These are phyloP conservation scores for Drosophila yakuba DNA, from an alignment of 1,140 invertebrate species.

Conservation along the genomic window DNA sequence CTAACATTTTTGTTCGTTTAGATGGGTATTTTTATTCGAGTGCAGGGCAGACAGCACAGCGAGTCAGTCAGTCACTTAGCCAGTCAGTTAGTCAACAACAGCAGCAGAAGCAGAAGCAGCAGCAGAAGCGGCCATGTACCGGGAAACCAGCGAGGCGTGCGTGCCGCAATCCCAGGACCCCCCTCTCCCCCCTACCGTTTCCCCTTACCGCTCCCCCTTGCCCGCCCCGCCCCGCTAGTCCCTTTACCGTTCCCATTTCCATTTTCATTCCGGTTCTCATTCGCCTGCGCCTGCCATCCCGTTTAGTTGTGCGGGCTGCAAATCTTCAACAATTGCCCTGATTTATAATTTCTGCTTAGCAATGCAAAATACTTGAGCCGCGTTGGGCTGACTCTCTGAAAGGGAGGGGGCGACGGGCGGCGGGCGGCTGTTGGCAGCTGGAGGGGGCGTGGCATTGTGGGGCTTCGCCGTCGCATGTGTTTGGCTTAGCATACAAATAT, in stretches of 20 bases:
- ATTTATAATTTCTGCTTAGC: constrained; percentile 83
- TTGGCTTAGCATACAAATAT: constrained; percentile 83
- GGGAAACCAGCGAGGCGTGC: constrained; percentile 57
- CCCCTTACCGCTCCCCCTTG: not conserved
- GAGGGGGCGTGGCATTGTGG: constrained; percentile 55
- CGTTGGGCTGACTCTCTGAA: constrained; percentile 40
- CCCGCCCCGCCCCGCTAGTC: not conserved
- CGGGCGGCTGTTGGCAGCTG: constrained; percentile 2
- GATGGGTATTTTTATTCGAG: not conserved
- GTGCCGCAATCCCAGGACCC: constrained; percentile 40
- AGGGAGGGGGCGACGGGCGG: constrained; percentile 3
- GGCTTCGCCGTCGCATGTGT: constrained; percentile 74
- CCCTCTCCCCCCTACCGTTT: not conserved
- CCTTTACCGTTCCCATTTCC: constrained; percentile 16
- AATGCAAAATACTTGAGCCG: constrained; percentile 83
- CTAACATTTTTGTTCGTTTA: not conserved
- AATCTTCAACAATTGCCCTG: constrained; percentile 83
- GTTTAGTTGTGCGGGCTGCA: constrained; percentile 82
- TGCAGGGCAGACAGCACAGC: constrained; percentile 23
- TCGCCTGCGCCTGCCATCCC: constrained; percentile 25
- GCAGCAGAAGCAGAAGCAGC: constrained; percentile 31
- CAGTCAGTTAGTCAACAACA: constrained; percentile 60
- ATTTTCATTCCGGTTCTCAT: constrained; percentile 36
- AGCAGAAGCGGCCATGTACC: constrained; percentile 29
- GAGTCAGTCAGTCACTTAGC: constrained; percentile 53